These are phyloP conservation scores for Trinorchestia longiramus DNA, from an alignment of 1,140 invertebrate species.

Conservation along the genomic window DNA sequence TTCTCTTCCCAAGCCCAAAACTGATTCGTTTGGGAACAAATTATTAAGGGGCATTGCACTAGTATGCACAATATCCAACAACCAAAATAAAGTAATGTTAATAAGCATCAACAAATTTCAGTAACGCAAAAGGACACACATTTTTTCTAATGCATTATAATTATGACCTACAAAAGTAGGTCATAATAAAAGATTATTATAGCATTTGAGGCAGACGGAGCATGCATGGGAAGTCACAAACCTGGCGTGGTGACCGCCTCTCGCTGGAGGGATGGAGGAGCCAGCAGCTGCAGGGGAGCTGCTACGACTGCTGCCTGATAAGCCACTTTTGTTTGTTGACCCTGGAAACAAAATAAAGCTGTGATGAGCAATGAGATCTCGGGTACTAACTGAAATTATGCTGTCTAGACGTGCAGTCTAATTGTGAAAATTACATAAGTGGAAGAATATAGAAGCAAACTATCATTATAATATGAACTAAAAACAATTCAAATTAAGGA, in stretches of 20 bases:
- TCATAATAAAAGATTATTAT: not conserved
- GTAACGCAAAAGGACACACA: too few species aligned
- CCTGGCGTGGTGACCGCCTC: slow-evolving; percentile 1
- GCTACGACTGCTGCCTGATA: slow-evolving; percentile 15
- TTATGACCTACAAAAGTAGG: too few species aligned
- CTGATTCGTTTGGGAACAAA: too few species aligned
- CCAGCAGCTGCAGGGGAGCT: slow-evolving; percentile 19
- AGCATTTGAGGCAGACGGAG: not conserved
- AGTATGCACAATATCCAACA: not conserved
- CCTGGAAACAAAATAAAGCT: not conserved
- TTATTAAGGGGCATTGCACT: too few species aligned
- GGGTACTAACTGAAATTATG: not conserved
- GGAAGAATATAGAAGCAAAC: not conserved
- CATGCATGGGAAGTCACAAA: not conserved
- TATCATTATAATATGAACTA: not conserved
- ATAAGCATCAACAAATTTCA: not conserved
- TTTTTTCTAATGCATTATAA: too few species aligned
- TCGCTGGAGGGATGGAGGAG: slow-evolving; percentile 19
- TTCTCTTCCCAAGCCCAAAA: too few species aligned
- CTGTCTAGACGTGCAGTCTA: not conserved
- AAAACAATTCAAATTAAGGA: not conserved
- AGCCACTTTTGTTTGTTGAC: not conserved
- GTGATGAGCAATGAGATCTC: not conserved
- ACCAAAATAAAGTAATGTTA: not conserved
- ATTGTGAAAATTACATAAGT: not conserved